Base-by-base conservation (phyloP, 2,113 vertebrate genomes). In the Apteryx mantelli region DNA sequence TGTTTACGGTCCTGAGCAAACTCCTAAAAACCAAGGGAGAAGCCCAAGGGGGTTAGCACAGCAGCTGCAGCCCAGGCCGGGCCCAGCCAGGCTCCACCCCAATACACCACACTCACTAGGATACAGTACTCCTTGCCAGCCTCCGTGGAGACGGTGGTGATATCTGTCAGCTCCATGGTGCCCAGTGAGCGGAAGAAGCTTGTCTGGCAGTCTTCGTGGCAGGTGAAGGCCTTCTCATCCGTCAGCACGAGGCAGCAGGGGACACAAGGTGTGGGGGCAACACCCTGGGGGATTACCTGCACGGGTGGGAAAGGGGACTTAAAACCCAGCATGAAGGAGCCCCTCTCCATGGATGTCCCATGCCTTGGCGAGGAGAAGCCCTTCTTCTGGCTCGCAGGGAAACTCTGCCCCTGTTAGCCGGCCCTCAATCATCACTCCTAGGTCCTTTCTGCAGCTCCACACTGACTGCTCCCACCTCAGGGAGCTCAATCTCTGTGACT, bases 151-250 rank as follows among this genome's bases (percentile, higher is more conserved):
- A 99, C 64, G 0, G 98, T 87, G 0, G 97, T 97, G 96, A 99
- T 9, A 21, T 99, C 98, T 0, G 95, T 97, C 91, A 99, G 97
- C 44, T 98, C 98, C 4, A 90, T 97, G 0, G 97, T 98, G 96
- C 99, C 99, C 81, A 99, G 98, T 0, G 99, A 99, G 89, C 99
- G 99, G 97, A 99, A 99, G 97, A 99, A 99, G 97, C 99, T 99
- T 11, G 99, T 99, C 98, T 99, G 99, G 94, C 99, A 99, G 79
- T 99, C 99, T 98, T 99, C 99, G 0, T 99, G 99, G 96, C 99
- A 99, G 0, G 99, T 99, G 90, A 99, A 98, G 93, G 98, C 97
- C 97, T 98, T 99, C 88, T 97, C 94, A 1, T 99, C 98, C 0
- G 99, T 99, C 92, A 99, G 93, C 89, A 99, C 99, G 20, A 99